Base-by-base conservation (phyloP, 2,888 invertebrate species). In the Meganola albula region DNA sequence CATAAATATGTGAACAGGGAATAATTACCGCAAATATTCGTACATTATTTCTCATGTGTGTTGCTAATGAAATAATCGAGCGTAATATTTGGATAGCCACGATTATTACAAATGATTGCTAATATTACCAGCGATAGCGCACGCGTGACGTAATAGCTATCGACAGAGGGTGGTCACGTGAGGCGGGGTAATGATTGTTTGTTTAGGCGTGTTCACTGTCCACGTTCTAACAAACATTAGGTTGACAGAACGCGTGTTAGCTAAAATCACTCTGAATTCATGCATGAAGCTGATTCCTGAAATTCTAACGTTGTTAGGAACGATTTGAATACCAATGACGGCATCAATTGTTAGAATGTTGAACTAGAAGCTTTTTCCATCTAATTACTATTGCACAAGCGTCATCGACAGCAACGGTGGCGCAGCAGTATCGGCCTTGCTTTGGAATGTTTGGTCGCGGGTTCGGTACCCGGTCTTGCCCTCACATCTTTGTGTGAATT, bases 171-270 rank as follows among this genome's bases (percentile, higher is more conserved):
- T 29, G 29, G 24, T 31, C 24, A 23, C 29, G 25, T 40, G 27
- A 20, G 20, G 7, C 3, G 49, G 54, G 55, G 59, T 77, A 79
- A 80, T 77, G 72, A 61, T 47, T 78, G 76, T 79, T 79, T 75
- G 73, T 67, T 76, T 79, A 82, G 80, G 78, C 74, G 59, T 50
- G 65, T 67, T 60, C 67, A 65, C 36, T 34, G 35, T 38, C 39
- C 39, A 36, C 42, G 43, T 47, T 40, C 53, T 49, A 41, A 55
- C 55, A 58, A 50, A 54, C 60, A 59, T 51, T 57, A 53, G 74
- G 74, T 77, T 74, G 73, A 74, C 73, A 62, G 52, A 58, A 41
- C 43, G 51, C 58, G 63, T 74, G 72, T 74, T 74, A 71, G 68
- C 66, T 63, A 54, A 63, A 68, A 70, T 68, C 63, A 55, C 54